Base-by-base conservation (phyloP, 2,888 invertebrate species). In the Rotaria macrura region DNA sequence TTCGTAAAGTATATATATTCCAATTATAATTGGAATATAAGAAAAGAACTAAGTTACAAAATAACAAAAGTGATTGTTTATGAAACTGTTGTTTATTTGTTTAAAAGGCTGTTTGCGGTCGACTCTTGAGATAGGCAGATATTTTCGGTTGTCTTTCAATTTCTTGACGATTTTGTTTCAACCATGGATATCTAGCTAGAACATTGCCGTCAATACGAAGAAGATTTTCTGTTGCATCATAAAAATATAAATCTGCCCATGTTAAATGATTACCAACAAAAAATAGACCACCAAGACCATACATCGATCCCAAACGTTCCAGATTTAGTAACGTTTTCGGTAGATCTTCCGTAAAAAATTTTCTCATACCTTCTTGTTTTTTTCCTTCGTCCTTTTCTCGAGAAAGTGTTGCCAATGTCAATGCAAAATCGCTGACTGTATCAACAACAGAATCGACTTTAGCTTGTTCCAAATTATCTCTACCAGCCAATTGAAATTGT, bases 191-290 rank as follows among this genome's bases (percentile, higher is more conserved):
- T 40, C 74, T 85, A n/a, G 72, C 29, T 20, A 85, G 29, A 49
- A 84, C 17, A 52, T 65, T 57, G 14, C n/a, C 9, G 40, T 49
- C 40, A 3, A 85, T 40, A 7, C 12, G 34, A 23, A 74, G 38
- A 38, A 85, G n/a, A 38, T 17, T 40, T 38, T 65, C 52, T 23
- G 74, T 25, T 10, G 83, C 23, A 74, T 85, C 85, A 84, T 47
- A 85, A 23, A 85, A 38, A 85, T 52, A 40, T 47, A 85, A 54
- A 85, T 85, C 85, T n/a, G 85, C 57, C 85, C 85, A 85, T 72
- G 84, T 85, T 25, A 85, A 84, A 17, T 34, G 52, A 65, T 47
- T 54, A 29, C 84, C 84, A 54, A 85, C 85, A 65, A 84, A 85
- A 85, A n/a, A 85, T 17, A 17, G 34, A 47, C 84, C 85, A 65